Conservation (phyloP, 2,888 invertebrate genomes). For the Tetragonisca angustula region DNA sequence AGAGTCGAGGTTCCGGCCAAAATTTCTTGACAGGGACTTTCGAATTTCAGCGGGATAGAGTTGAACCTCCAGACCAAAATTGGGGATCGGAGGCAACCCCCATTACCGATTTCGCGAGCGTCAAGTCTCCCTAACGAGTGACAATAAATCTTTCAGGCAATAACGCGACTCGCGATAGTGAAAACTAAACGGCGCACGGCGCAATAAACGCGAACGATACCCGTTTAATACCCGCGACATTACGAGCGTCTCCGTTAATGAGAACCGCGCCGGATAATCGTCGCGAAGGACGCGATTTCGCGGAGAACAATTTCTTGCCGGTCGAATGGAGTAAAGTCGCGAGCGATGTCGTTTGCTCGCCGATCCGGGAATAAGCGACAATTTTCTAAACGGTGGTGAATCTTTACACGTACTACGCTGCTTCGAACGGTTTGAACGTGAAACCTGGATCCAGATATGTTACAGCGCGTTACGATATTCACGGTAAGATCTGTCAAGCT, state of each 20-base stretch:
- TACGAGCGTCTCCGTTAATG: slow-evolving; percentile 20
- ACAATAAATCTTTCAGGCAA: slow-evolving; percentile 47
- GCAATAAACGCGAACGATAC: slow-evolving; percentile 27
- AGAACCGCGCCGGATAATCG: slow-evolving; percentile 25
- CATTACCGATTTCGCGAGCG: slow-evolving; percentile 12
- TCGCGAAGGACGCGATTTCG: background rate
- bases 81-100: background rate
- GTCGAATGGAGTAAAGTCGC: background rate
- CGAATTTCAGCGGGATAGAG: slow-evolving; percentile 25
- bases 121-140: slow-evolving; percentile 50
- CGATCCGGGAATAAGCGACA: no score
- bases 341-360: no score
- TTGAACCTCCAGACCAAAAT: no score
- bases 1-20: background rate
- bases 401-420: no score
- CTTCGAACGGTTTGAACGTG: background rate
- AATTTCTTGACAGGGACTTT: slow-evolving; percentile 3
- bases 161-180: background rate
- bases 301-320: slow-evolving; percentile 5
- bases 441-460: no score
- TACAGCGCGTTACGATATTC: no score
- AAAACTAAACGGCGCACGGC: slow-evolving; percentile 14
- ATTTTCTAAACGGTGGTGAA: background rate
- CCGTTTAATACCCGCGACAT: slow-evolving; percentile 21
- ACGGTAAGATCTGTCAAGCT: background rate